These are phyloP conservation scores for Cosmia pyralina DNA, from an alignment of 2,888 invertebrate species.

Conservation along the genomic window DNA sequence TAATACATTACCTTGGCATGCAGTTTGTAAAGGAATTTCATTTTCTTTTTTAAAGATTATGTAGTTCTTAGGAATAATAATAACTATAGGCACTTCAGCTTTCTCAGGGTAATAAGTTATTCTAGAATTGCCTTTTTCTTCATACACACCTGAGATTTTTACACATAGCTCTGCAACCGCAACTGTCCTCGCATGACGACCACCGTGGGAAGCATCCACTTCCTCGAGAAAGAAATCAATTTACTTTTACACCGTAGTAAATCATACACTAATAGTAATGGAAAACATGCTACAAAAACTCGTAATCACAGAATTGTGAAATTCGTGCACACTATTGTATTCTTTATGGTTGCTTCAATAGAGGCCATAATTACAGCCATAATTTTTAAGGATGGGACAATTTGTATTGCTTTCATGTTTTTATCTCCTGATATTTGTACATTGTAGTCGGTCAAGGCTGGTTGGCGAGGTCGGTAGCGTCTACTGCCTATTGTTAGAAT, in stretches of 20 bases:
- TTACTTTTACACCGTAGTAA: constrained; percentile 59
- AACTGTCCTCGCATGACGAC: constrained; percentile 71
- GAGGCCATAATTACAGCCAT: constrained; percentile 44
- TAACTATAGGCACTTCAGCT: constrained; percentile 14
- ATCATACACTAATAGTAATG: constrained; percentile 56
- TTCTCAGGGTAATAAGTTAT: constrained; percentile 21
- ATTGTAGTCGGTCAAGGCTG: constrained; percentile 75
- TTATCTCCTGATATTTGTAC: constrained; percentile 64
- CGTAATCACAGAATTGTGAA: constrained; percentile 43
- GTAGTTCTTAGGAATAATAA: background rate
- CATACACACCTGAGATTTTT: constrained; percentile 51
- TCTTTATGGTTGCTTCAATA: constrained; percentile 50
- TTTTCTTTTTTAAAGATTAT: constrained; percentile 11
- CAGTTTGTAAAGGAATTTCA: background rate
- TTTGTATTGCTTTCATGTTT: constrained; percentile 65
- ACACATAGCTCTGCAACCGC: constrained; percentile 58
- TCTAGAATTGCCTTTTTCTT: constrained; percentile 49
- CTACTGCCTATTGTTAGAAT: constrained; percentile 72
- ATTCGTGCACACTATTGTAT: constrained; percentile 42
- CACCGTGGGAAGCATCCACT: constrained; percentile 70
- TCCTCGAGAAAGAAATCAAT: constrained; percentile 71
- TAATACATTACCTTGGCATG: constrained; percentile 16
- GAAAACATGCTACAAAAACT: constrained; percentile 55
- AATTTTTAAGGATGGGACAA: constrained; percentile 56
- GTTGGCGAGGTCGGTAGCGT: constrained; percentile 72